Evolutionary conservation across 1,140 invertebrate species (phyloP).

Genomic region (Drosophila bocki): DNA sequence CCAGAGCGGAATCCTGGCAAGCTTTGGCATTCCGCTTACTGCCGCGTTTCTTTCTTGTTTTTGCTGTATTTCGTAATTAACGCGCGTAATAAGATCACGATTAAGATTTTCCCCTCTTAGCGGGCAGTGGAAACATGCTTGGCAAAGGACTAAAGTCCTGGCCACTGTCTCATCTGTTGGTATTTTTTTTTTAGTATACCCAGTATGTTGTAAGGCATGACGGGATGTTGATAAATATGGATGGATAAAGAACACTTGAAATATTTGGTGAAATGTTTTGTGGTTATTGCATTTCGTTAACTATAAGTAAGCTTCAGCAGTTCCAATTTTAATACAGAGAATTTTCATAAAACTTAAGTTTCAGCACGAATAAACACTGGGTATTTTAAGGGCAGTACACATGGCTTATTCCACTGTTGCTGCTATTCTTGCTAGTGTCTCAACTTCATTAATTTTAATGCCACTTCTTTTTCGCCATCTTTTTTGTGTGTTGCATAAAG

Average conservation of each 20-base stretch:
- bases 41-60: constrained; percentile 34
- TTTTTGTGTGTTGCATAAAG: constrained; percentile 37
- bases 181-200: not conserved
- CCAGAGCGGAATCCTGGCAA: constrained; percentile 33
- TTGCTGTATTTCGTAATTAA: constrained; percentile 72
- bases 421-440: constrained; percentile 34
- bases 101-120: constrained; percentile 59
- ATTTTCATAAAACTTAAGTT: not conserved
- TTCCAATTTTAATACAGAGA: not conserved
- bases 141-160: constrained; percentile 34
- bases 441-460: constrained; percentile 76
- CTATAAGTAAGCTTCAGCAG: too few species aligned
- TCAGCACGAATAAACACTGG: not conserved
- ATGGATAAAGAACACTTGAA: too few species aligned
- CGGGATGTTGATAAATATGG: too few species aligned
- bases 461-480: constrained; percentile 40
- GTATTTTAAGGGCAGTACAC: not conserved
- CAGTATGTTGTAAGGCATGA: not conserved
- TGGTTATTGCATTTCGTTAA: too few species aligned
- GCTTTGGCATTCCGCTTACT: constrained; percentile 15
- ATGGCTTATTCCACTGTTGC: not conserved
- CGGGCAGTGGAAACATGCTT: constrained; percentile 19
- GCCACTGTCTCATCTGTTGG: constrained; percentile 33
- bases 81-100: constrained; percentile 80
- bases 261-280: too few species aligned